These are phyloP conservation scores for Typhlomys cinereus DNA, from an alignment of 2,113 vertebrate genomes.

Conservation along the genomic window DNA sequence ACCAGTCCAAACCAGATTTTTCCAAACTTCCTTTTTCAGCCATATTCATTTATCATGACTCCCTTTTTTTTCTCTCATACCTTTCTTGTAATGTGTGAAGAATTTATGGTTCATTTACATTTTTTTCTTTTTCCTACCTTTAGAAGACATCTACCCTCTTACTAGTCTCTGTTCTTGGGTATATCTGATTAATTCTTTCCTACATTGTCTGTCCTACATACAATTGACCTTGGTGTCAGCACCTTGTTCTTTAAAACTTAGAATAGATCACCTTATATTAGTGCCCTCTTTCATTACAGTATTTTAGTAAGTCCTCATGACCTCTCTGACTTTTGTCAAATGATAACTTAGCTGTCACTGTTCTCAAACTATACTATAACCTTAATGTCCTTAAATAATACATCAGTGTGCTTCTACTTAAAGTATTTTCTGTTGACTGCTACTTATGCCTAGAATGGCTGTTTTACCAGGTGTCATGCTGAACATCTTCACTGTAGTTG, in stretches of 20 bases:
- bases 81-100: background rate
- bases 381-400: background rate
- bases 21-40: background rate
- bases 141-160: background rate
- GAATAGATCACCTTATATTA: background rate
- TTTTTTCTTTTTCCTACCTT: background rate
- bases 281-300: background rate
- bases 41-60: background rate
- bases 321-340: background rate
- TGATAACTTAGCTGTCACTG: background rate
- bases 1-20: too few species aligned
- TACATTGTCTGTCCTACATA: background rate
- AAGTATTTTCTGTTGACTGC: background rate
- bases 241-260: constrained; percentile 16
- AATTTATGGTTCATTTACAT: too few species aligned
- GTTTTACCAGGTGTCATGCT: background rate
- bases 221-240: background rate
- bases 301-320: background rate
- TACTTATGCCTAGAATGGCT: constrained; percentile 12
- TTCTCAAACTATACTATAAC: background rate
- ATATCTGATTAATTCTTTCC: background rate
- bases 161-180: background rate
- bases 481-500: background rate
- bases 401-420: background rate
- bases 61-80: background rate